Evolutionary conservation across 2,888 invertebrate species (phyloP).

Genomic region (Plebejus melissa): DNA sequence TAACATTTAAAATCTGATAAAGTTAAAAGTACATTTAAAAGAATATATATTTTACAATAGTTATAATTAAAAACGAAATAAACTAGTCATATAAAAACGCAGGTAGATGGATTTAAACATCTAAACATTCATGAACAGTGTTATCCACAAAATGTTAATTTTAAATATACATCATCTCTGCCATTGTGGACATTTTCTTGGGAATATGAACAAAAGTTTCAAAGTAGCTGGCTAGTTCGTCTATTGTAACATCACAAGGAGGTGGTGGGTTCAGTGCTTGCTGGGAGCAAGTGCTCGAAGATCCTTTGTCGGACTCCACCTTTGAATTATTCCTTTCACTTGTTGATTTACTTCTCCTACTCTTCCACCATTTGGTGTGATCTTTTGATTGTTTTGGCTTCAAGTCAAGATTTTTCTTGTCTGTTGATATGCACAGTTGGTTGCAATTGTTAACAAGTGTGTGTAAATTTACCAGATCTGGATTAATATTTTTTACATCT

Average conservation of each 20-base stretch:
- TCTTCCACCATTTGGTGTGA: constrained; percentile 59
- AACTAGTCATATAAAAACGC: constrained; percentile 10
- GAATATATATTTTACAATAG: constrained; percentile 22
- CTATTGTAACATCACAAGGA: constrained; percentile 92
- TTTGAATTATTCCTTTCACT: constrained; percentile 39
- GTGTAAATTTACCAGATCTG: constrained; percentile 58
- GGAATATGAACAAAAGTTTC: constrained; percentile 97
- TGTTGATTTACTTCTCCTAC: constrained; percentile 40
- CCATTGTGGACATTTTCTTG: constrained; percentile 98
- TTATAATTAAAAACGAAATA: constrained; percentile 15
- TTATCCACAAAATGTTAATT: constrained; percentile 9
- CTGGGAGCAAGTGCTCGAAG: constrained; percentile 84
- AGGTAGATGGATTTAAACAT: neutral
- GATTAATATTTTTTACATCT: constrained; percentile 43
- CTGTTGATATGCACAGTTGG: constrained; percentile 63
- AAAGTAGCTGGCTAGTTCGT: constrained; percentile 96
- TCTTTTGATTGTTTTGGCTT: constrained; percentile 40
- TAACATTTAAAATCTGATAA: constrained; percentile 14
- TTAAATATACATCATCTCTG: constrained; percentile 98
- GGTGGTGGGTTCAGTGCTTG: constrained; percentile 86
- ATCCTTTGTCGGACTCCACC: constrained; percentile 46
- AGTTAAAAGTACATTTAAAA: neutral
- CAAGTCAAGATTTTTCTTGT: constrained; percentile 38
- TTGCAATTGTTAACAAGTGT: constrained; percentile 68
- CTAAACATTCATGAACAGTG: neutral